phyloP scores from a whole-genome alignment of 2,888 invertebrate species.

The Gasteruption jaculator region DNA sequence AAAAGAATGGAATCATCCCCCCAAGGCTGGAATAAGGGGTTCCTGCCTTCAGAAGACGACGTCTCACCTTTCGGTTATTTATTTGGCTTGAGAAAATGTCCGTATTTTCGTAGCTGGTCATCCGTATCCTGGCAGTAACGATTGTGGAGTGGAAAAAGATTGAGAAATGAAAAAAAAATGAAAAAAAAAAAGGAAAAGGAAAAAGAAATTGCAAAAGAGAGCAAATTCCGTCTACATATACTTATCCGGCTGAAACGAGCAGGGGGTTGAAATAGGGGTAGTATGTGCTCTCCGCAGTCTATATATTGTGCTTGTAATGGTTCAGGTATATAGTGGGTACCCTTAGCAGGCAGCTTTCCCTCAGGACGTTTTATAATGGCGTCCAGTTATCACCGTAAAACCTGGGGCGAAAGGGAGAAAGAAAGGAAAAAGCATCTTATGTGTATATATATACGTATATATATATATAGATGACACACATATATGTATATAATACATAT shows the following conservation, averaged over 20 bases:
- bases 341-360: constrained; percentile 46
- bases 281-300: too few relatives aligned
- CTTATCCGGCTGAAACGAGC: constrained; percentile 12
- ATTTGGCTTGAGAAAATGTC: too few relatives aligned
- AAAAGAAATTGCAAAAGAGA: constrained; percentile 11
- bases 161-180: constrained; percentile 15
- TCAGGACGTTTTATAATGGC: constrained; percentile 51
- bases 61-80: too few relatives aligned
- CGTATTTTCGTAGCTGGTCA: constrained; percentile 32
- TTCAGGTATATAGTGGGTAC: too few relatives aligned
- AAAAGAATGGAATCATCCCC: too few relatives aligned
- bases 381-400: constrained; percentile 50
- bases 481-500: too few relatives aligned
- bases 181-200: constrained; percentile 7
- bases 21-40: too few relatives aligned
- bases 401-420: constrained; percentile 43
- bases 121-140: constrained; percentile 50
- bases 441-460: too few relatives aligned
- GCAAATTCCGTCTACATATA: too few relatives aligned
- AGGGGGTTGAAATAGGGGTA: constrained; percentile 11
- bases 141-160: constrained; percentile 29
- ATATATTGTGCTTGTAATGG: too few relatives aligned
- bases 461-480: too few relatives aligned
- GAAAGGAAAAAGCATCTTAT: constrained; percentile 2
- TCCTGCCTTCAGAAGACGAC: too few relatives aligned